These are phyloP conservation scores for Paracyclopina nana DNA, from an alignment of 1,140 invertebrate species.

Conservation along the genomic window DNA sequence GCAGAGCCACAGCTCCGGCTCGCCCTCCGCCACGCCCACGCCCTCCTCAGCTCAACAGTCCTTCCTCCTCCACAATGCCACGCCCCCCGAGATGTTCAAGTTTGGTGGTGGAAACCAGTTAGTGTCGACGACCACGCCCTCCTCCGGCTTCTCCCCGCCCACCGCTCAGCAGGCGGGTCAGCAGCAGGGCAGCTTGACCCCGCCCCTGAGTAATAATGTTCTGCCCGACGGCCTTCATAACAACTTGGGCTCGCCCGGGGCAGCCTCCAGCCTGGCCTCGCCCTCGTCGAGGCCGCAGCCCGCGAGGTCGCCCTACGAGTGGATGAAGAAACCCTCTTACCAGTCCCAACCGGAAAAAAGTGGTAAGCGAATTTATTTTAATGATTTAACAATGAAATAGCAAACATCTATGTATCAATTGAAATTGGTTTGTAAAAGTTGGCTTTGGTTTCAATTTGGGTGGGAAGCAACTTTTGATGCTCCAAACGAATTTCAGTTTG, in stretches of 20 bases:
- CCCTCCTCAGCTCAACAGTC: background rate
- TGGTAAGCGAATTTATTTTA: background rate
- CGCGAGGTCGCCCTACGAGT: constrained; percentile 54
- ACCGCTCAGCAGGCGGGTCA: constrained; percentile 27
- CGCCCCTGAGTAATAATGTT: too few species aligned
- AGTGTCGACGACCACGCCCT: background rate
- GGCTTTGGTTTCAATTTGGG: too few species aligned
- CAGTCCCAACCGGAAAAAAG: background rate
- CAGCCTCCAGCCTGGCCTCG: background rate
- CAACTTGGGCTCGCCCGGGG: background rate
- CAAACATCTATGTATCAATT: too few species aligned
- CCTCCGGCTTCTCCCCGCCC: background rate
- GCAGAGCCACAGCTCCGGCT: background rate
- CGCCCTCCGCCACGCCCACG: background rate
- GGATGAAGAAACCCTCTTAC: constrained; percentile 71
- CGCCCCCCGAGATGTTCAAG: background rate
- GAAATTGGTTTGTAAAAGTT: too few species aligned
- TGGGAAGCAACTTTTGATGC: too few species aligned
- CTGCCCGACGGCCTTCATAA: background rate
- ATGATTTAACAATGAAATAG: too few species aligned
- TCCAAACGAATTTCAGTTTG: too few species aligned
- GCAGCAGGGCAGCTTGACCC: constrained; percentile 44
- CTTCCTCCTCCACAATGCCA: too few species aligned
- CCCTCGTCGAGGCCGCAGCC: constrained; percentile 34
- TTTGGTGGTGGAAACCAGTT: background rate